These are phyloP conservation scores for Nymphalis urticae DNA, from an alignment of 2,888 invertebrate genomes.

Conservation along the genomic window DNA sequence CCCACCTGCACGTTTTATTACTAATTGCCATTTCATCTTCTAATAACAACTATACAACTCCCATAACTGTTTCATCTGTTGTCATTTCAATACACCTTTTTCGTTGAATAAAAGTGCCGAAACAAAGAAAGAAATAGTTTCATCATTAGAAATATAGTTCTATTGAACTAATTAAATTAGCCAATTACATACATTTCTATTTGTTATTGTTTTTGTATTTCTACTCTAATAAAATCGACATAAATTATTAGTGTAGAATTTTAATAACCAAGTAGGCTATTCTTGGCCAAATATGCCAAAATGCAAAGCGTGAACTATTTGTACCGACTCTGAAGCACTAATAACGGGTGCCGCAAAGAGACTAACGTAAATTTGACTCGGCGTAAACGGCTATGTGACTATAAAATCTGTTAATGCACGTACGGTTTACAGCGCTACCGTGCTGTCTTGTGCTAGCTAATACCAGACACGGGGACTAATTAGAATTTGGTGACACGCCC, in stretches of 20 bases:
- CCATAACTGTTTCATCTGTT: too few species aligned
- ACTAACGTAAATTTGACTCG: conserved; percentile 30
- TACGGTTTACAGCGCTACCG: conserved; percentile 40
- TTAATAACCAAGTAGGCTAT: not conserved
- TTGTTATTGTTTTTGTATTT: too few species aligned
- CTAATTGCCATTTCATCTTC: too few species aligned
- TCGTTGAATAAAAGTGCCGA: too few species aligned
- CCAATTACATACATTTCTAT: too few species aligned
- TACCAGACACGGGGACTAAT: conserved; percentile 77
- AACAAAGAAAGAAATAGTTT: too few species aligned
- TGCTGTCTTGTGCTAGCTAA: conserved; percentile 69
- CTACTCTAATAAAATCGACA: not conserved
- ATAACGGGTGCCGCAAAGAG: conserved; percentile 17
- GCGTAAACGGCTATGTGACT: conserved; percentile 22
- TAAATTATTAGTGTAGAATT: not conserved
- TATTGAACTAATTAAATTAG: too few species aligned
- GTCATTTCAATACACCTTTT: too few species aligned
- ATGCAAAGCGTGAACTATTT: not conserved
- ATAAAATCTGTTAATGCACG: conserved; percentile 34
- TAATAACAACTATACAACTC: too few species aligned
- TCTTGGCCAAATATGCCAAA: not conserved
- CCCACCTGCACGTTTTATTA: too few species aligned
- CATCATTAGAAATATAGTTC: too few species aligned
- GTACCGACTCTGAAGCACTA: conserved; percentile 5
- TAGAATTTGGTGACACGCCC: conserved; percentile 78